Base-by-base conservation (phyloP, 2,888 invertebrate species). In the Notodonta ziczac region DNA sequence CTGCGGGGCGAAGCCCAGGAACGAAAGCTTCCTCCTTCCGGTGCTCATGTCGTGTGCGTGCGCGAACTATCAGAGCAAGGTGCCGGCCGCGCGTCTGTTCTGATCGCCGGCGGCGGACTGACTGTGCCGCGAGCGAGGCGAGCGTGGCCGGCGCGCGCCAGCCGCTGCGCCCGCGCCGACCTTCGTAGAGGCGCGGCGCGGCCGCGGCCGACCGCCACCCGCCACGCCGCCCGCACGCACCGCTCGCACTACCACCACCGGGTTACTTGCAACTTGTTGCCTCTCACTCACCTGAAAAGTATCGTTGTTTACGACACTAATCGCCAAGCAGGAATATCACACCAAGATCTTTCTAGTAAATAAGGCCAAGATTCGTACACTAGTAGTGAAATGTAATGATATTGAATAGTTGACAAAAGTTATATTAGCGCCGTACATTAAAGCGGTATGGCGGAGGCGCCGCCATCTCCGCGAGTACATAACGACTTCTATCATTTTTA, bases 1-100 rank as follows among this genome's bases (percentile, higher is more conserved):
- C 94, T 94, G 90, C 14, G 95, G 94, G 66, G 94, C 94, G 82
- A 96, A 96, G 76, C 97, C 96, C 68, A 97, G 94, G 86, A 97
- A 97, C 58, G 96, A 96, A 61, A 97, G 92, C 84, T 97, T 97
- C 87, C 96, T 95, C 81, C 95, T 94, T 81, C 95, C 95, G 76
- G 94, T 94, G 77, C 94, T 90, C 90, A 91, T 90, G 69, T 71
- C 62, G 69, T 46, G 61, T 59, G 65, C 51, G 54, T 51, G 53
- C 35, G 65, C 67, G 63, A 59, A 59, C 58, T 67, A 69, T 68
- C 61, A 58, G 61, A 39, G 58, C 57, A 60, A 62, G 62, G 65
- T 57, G 66, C 59, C 44, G 32, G 56, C 57, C 62, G 63, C 63
- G 40, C 73, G 72, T 63, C 10, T 13, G 57, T 67, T 35, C 16